Evolutionary conservation across 2,888 invertebrate genomes (phyloP).

Genomic region (Heliconius ethilla): DNA sequence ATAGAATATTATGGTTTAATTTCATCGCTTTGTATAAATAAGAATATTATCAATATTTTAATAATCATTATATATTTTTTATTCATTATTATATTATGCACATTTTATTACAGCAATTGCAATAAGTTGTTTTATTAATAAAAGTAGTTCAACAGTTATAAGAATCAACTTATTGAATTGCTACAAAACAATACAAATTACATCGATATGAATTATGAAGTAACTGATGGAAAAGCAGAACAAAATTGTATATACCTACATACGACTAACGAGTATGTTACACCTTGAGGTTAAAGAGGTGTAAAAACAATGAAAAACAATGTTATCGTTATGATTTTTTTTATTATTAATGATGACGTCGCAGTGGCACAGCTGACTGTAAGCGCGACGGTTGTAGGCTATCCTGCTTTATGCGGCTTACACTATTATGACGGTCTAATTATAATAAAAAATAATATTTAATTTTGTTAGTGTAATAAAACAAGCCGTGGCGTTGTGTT

Average conservation of each 20-base stretch:
- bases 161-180: not conserved
- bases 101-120: not conserved
- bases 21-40: too few species aligned
- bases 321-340: too few species aligned
- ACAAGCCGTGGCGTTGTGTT: not conserved
- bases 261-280: too few species aligned
- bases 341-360: too few species aligned
- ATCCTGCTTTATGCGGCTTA: not conserved
- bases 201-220: not conserved
- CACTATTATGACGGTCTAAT: too few species aligned
- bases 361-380: not conserved
- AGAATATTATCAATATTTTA: not conserved
- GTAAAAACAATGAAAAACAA: too few species aligned
- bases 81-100: not conserved
- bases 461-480: not conserved
- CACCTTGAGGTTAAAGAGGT: too few species aligned
- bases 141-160: not conserved
- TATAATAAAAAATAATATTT: not conserved
- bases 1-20: too few species aligned
- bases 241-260: not conserved
- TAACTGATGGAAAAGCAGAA: not conserved
- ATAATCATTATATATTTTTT: not conserved
- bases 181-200: too few species aligned
- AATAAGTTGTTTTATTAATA: too few species aligned
- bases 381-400: not conserved